phyloP scores from a whole-genome alignment of 2,113 vertebrate species.

The Electrona antarctica region DNA sequence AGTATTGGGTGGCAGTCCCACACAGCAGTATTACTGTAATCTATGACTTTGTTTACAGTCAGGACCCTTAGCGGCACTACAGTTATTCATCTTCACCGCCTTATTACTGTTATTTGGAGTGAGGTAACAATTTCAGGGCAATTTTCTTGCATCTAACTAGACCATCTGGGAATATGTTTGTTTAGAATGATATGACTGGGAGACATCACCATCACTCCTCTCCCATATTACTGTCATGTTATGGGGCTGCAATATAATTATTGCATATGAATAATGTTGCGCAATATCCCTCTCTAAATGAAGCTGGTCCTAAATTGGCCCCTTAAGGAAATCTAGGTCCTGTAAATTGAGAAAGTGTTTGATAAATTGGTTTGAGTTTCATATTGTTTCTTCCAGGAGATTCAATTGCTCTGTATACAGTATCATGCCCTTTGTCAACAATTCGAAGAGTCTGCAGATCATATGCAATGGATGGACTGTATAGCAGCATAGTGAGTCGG shows the following conservation, averaged over 20 bases:
- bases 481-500: not conserved
- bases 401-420: constrained; percentile 42
- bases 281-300: constrained; percentile 79
- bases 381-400: constrained; percentile 50
- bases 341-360: constrained; percentile 68
- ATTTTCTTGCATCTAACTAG: constrained; percentile 87
- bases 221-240: constrained; percentile 88
- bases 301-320: constrained; percentile 71
- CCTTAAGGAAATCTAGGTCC: constrained; percentile 69
- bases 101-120: constrained; percentile 84
- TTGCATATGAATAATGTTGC: constrained; percentile 80
- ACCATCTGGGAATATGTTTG: constrained; percentile 87
- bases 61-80: constrained; percentile 55
- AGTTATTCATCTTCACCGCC: constrained; percentile 82
- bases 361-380: constrained; percentile 69
- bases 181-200: constrained; percentile 84
- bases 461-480: constrained; percentile 13
- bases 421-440: constrained; percentile 38
- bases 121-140: constrained; percentile 88
- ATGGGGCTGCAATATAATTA: constrained; percentile 84
- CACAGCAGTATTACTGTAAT: constrained; percentile 66
- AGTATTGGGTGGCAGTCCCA: constrained; percentile 49
- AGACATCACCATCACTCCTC: constrained; percentile 86
- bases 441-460: not conserved
- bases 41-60: constrained; percentile 71